Evolutionary conservation across 1,140 invertebrate species (phyloP), one percentile per base, ranked within the genome.

Genomic region (Atta colombica): DNA sequence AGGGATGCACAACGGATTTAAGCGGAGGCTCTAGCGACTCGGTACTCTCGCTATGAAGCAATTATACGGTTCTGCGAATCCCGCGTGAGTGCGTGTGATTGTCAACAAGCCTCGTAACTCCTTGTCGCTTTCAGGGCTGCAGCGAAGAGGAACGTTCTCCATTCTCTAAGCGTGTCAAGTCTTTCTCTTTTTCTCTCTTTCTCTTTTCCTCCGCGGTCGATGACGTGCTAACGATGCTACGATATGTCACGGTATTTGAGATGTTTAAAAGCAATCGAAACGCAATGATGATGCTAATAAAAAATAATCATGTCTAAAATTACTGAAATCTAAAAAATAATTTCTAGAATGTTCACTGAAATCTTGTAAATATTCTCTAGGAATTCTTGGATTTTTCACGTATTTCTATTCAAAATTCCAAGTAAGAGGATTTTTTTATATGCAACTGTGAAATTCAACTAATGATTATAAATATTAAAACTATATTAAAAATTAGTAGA

Each of bases 1-100:
- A 82, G 53, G 88, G 80, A 91, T 88, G 88, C 86, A 87, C 85
- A 89, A 90, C 85, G 77, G 86, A 91, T 90, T 87, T 91, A 91
- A 88, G 69, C 84, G 55, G 75, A 75, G 77, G 74, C 39, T 75
- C 86, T 51, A 75, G 35, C 78, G 45, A 74, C 75, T 49, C 60
- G 55, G 55, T 72, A 25, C 45, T 53, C 74, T 58, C 80, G 68
- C 82, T 91, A 93, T 93, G 88, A 93, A 93, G 91, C 92, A 93
- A 93, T 93, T 93, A 93, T 91, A 91, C 92, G 90, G 81, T 93
- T 93, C 92, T 85, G 89, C 90, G 92, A 93, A 93, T 92, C 86
- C 77, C 88, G 81, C 85, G 87, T 74, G 86, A 74, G 87, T 89
- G 84, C 78, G 86, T 58, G 80, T 77, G 86, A 93, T 92, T 91